Conservation (phyloP, 2,888 invertebrate species). For the Tuta absoluta region DNA sequence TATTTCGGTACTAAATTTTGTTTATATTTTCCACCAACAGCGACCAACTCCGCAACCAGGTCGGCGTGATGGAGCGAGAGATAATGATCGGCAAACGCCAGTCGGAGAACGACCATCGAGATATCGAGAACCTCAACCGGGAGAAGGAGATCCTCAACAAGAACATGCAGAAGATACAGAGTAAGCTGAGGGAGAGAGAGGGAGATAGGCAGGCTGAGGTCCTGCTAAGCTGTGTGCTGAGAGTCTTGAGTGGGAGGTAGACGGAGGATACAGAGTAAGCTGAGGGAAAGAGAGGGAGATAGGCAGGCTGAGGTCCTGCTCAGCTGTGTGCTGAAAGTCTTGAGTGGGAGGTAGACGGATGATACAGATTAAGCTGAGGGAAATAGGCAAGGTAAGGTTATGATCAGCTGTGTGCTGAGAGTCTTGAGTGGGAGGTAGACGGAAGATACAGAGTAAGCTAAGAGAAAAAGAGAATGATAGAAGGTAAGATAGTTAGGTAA, state of each 20-base stretch:
- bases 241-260: slow-evolving; percentile 17
- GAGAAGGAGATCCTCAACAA: slow-evolving; percentile 86
- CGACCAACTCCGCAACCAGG: slow-evolving; percentile 73
- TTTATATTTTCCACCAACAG: slow-evolving; percentile 43
- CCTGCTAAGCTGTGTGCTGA: slow-evolving; percentile 13
- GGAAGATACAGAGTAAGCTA: too few species aligned
- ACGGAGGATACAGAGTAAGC: not conserved
- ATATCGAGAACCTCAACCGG: slow-evolving; percentile 82
- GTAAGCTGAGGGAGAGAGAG: slow-evolving; percentile 46
- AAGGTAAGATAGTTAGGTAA: too few species aligned
- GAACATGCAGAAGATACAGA: slow-evolving; percentile 79
- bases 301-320: too few species aligned
- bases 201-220: slow-evolving; percentile 7
- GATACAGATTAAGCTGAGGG: too few species aligned
- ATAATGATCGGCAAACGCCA: slow-evolving; percentile 80
- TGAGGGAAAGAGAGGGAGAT: too few species aligned
- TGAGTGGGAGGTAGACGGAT: too few species aligned
- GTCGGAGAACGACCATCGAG: slow-evolving; percentile 80
- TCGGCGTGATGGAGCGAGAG: slow-evolving; percentile 82
- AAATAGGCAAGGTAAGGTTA: too few species aligned
- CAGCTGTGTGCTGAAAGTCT: too few species aligned
- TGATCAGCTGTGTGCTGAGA: too few species aligned
- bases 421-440: too few species aligned
- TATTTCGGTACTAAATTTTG: too few species aligned
- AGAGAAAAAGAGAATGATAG: too few species aligned